Base-by-base conservation (phyloP, 1,140 invertebrate genomes). In the Rhyacophila brunnea region DNA sequence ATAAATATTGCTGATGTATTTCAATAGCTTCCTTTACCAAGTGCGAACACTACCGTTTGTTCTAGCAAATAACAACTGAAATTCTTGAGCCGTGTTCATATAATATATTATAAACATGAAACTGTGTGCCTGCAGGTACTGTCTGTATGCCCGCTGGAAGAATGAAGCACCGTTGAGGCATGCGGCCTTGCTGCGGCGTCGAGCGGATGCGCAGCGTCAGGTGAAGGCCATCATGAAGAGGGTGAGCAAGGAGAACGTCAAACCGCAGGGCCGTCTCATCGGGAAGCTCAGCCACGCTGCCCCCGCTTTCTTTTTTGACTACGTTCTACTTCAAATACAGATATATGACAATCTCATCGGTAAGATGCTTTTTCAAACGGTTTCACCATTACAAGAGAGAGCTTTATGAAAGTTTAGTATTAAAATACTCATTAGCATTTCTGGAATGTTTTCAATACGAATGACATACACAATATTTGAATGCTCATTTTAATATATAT, bases 241-340 rank as follows among this genome's bases (percentile, higher is more conserved):
- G 45, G 89, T 99, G 1, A 96, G 93, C 67, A 99, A 99, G 73
- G 98, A 99, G 75, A 99, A 96, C 68, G 93, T 99, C 1, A 99
- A 99, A 75, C 94, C 91, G 0, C 90, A 96, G 50, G 96, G 98
- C 6, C 79, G 98, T 56, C 87, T 93, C 32, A 90, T 99, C 53
- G 97, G 96, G 11, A 99, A 99, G 81, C 80, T 99, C 13, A 96
- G 93, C 23, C 96, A 99, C 71, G 95, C 91, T 50, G 92, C 95
- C 44, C 97, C 98, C 0, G 92, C 91, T 17, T 89, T 96, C 65
- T 78, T 99, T 0, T 98, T 99, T 71, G 95, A 99, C 78, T 99
- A 99, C 79, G 92, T 95, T 74, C 77, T 83, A 18, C 69, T 87
- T 52, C 92, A 99, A 83, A 96, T 99, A 64, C 96, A 99, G 80